phyloP scores from a whole-genome alignment of 2,113 vertebrate genomes.

The Hoplias malabaricus region DNA sequence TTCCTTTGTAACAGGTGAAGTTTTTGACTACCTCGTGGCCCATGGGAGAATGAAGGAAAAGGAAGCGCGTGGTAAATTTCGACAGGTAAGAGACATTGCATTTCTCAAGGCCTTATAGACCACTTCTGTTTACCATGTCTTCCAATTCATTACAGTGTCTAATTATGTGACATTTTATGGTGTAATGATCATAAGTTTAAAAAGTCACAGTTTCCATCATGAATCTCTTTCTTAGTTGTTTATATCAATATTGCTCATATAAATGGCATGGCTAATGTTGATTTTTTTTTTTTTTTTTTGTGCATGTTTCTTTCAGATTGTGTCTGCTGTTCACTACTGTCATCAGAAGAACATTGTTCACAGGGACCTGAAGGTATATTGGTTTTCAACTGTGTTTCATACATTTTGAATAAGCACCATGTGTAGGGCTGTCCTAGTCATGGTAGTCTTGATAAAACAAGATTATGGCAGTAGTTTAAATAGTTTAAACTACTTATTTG shows the following conservation, averaged over 20 bases:
- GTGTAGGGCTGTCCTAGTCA: too few relatives aligned
- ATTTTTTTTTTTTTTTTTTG: neutral
- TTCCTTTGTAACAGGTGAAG: constrained; percentile 69
- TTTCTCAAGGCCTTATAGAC: neutral
- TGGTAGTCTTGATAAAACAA: too few relatives aligned
- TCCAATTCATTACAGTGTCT: neutral
- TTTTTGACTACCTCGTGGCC: constrained; percentile 94
- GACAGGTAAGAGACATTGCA: constrained; percentile 64
- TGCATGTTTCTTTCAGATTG: constrained; percentile 73
- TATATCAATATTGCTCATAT: too few relatives aligned
- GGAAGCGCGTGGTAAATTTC: constrained; percentile 84
- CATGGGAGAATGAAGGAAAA: constrained; percentile 96
- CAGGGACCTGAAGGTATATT: constrained; percentile 91
- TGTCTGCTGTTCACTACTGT: constrained; percentile 92
- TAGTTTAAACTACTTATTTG: too few relatives aligned
- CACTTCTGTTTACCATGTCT: neutral
- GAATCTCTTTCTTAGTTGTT: neutral
- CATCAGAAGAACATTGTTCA: constrained; percentile 95
- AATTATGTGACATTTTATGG: neutral
- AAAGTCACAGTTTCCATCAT: neutral
- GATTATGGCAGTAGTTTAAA: too few relatives aligned
- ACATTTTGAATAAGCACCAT: too few relatives aligned
- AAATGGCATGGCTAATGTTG: neutral
- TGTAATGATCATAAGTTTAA: neutral
- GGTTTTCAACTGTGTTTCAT: neutral